Evolutionary conservation across 2,113 vertebrate species (phyloP).

Genomic region (Corythoichthys haematopterus): DNA sequence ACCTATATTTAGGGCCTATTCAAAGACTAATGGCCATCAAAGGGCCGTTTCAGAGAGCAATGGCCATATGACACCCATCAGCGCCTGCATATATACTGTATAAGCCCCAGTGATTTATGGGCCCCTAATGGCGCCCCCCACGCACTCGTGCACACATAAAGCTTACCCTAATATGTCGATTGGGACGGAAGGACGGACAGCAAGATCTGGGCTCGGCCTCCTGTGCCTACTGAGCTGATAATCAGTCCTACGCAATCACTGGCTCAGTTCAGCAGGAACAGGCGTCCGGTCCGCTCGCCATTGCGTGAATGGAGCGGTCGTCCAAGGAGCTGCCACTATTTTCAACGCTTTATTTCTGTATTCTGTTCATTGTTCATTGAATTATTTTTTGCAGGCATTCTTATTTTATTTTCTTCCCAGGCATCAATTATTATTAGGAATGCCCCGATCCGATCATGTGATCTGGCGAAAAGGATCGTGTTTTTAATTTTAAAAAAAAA

Average conservation of each 20-base stretch:
- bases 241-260: conserved; percentile 95
- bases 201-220: conserved; percentile 82
- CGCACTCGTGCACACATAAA: no score
- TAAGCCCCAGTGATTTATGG: conserved; percentile 71
- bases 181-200: conserved; percentile 7
- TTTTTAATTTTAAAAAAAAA: no score
- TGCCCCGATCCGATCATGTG: no score
- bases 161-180: not conserved
- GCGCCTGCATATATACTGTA: conserved; percentile 44
- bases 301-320: not conserved
- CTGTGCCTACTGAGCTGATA: conserved; percentile 99
- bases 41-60: conserved; percentile 65
- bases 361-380: not conserved
- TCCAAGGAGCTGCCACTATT: not conserved
- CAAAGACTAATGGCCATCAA: conserved; percentile 76
- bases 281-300: conserved; percentile 88
- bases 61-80: conserved; percentile 57
- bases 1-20: conserved; percentile 74
- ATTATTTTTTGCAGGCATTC: not conserved
- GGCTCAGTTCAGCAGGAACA: conserved; percentile 99
- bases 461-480: no score
- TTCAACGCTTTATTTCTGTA: not conserved
- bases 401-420: no score
- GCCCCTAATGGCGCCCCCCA: conserved; percentile 50
- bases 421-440: no score